Conservation (phyloP, 2,113 vertebrate species). For the Platysteira castanea region DNA sequence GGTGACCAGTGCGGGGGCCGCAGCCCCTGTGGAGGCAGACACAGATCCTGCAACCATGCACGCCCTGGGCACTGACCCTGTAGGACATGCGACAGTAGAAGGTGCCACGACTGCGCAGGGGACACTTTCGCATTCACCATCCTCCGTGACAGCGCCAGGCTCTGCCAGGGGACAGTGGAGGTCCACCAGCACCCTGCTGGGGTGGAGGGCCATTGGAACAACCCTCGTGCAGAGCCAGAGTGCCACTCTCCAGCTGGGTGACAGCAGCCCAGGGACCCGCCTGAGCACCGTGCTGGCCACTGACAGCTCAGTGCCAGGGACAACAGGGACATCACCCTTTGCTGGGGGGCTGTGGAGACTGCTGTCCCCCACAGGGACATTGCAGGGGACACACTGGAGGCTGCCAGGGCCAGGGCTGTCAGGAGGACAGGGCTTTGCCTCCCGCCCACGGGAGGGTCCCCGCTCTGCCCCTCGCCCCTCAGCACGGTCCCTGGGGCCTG, state of each 20-base stretch:
- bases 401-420: not conserved
- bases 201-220: rapidly evolving
- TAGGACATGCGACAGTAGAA: rapidly evolving
- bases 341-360: not conserved
- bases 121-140: rapidly evolving
- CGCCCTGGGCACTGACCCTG: not conserved
- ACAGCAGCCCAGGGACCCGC: not conserved
- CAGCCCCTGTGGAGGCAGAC: rapidly evolving
- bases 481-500: not conserved
- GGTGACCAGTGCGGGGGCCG: rapidly evolving
- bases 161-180: not conserved
- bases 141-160: rapidly evolving
- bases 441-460: not conserved
- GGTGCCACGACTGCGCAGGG: rapidly evolving
- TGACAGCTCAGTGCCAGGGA: rapidly evolving
- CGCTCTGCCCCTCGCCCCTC: not conserved
- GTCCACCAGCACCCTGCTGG: not conserved
- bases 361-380: not conserved
- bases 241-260: rapidly evolving
- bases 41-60: rapidly evolving
- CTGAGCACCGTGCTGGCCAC: rapidly evolving
- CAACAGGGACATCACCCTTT: rapidly evolving
- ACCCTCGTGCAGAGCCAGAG: not conserved
- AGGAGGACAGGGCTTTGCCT: not conserved
- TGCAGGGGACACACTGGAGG: not conserved